These are phyloP conservation scores for Desmophyllum pertusum DNA, from an alignment of 92 coral and sea anemone species.

Conservation along the genomic window DNA sequence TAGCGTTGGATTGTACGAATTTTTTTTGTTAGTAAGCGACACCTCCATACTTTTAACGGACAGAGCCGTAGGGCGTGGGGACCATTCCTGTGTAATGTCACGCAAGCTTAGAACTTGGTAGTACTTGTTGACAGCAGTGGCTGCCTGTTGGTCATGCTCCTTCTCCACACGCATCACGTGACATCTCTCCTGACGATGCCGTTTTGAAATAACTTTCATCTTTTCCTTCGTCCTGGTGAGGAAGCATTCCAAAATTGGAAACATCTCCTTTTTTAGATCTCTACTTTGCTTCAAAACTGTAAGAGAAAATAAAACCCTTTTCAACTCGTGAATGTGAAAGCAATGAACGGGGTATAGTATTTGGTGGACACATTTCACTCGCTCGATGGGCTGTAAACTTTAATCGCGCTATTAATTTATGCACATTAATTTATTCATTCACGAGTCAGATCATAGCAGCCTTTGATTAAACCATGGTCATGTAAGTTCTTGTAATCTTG, in stretches of 20 bases:
- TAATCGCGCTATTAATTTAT: too few species aligned
- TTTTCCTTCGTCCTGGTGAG: not conserved
- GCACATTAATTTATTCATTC: too few species aligned
- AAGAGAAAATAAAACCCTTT: not conserved
- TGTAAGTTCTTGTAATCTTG: too few species aligned
- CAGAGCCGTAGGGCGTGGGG: not conserved
- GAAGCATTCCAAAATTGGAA: conserved; percentile 10
- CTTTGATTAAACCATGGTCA: not conserved
- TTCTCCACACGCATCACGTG: conserved; percentile 5
- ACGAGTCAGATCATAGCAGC: too few species aligned
- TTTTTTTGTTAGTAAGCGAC: too few species aligned
- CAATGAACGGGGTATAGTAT: too few species aligned
- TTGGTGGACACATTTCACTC: not conserved
- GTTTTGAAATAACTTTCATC: conserved; percentile 3
- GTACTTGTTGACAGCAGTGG: conserved; percentile 5
- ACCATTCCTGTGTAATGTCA: conserved; percentile 42
- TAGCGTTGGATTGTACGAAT: conserved; percentile 1
- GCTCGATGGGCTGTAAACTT: too few species aligned
- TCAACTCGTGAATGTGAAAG: too few species aligned
- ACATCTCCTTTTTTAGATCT: conserved; percentile 27
- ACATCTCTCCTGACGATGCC: conserved; percentile 14
- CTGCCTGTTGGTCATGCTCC: conserved; percentile 25
- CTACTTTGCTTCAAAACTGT: conserved; percentile 23
- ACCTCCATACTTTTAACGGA: not conserved
- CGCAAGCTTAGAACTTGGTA: conserved; percentile 28